Conservation (phyloP, 2,113 vertebrate species). For the Oryzias melastigma region DNA sequence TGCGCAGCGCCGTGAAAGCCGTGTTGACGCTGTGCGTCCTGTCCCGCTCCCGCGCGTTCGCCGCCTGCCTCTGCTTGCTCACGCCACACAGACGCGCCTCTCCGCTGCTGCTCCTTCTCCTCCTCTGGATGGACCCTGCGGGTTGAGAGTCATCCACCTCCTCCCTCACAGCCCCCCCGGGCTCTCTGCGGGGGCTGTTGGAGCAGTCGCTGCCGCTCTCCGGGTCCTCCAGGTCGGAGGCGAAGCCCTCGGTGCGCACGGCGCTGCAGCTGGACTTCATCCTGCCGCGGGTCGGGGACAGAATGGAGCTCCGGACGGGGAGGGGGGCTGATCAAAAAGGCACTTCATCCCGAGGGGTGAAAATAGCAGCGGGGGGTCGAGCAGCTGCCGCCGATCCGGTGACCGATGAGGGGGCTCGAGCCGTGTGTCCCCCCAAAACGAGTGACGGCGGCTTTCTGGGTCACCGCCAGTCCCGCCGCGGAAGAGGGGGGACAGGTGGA, state of each 20-base stretch:
- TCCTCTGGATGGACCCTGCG: background rate
- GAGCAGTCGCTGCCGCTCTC: slow-evolving; percentile 76
- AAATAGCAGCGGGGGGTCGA: slow-evolving; percentile 77
- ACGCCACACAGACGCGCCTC: slow-evolving; percentile 51
- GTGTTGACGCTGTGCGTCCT: slow-evolving; percentile 89
- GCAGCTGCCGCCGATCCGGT: slow-evolving; percentile 80
- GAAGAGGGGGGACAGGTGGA: slow-evolving; percentile 80
- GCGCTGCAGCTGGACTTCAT: slow-evolving; percentile 77
- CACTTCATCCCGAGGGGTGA: slow-evolving; percentile 70
- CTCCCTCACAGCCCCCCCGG: background rate
- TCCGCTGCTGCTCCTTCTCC: slow-evolving; percentile 22
- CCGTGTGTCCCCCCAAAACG: slow-evolving; percentile 63
- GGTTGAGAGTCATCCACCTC: background rate
- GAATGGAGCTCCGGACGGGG: slow-evolving; percentile 31
- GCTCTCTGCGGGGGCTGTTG: slow-evolving; percentile 56
- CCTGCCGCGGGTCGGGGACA: slow-evolving; percentile 23
- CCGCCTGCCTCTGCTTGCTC: slow-evolving; percentile 83
- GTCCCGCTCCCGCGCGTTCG: slow-evolving; percentile 89
- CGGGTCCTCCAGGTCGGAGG: slow-evolving; percentile 74
- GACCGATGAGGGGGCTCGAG: slow-evolving; percentile 63
- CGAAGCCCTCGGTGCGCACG: slow-evolving; percentile 57
- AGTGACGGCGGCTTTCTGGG: slow-evolving; percentile 82
- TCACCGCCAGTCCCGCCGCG: slow-evolving; percentile 47
- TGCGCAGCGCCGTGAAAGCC: slow-evolving; percentile 85
- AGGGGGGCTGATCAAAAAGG: too few relatives aligned